These are phyloP conservation scores for Ferrisia virgata DNA, from an alignment of 2,888 invertebrate genomes.

Conservation along the genomic window DNA sequence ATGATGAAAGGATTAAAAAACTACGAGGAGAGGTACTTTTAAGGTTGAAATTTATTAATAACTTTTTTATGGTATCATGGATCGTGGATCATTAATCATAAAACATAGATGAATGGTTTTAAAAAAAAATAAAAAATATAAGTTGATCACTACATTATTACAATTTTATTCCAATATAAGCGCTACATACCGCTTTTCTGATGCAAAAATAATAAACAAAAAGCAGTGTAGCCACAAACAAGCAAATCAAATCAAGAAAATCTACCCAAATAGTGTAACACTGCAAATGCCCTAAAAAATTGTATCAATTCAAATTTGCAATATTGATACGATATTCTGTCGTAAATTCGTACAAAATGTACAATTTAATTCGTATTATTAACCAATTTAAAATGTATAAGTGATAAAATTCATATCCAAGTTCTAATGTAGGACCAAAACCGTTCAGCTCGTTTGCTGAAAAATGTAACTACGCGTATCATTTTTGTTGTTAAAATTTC, in stretches of 20 bases:
- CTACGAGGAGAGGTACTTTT: too few species aligned
- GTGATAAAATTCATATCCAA: not conserved
- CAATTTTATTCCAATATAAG: not conserved
- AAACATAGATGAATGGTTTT: too few species aligned
- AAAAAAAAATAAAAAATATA: not conserved
- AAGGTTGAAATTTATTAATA: too few species aligned
- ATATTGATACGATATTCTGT: not conserved
- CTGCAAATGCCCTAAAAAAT: not conserved
- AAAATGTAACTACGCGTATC: not conserved
- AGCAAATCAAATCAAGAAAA: not conserved
- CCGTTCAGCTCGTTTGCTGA: not conserved
- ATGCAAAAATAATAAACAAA: not conserved
- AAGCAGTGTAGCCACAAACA: not conserved
- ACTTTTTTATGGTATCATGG: too few species aligned
- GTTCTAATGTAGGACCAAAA: not conserved
- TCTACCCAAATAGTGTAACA: not conserved
- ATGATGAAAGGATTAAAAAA: too few species aligned
- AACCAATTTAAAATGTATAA: not conserved
- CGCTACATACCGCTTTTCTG: not conserved
- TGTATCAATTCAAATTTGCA: not conserved
- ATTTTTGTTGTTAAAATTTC: not conserved
- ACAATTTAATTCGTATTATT: not conserved
- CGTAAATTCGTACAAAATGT: not conserved
- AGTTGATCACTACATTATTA: not conserved
- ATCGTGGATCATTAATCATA: too few species aligned